These are phyloP conservation scores for Allophyes oxyacanthae DNA, from an alignment of 2,888 invertebrate genomes.

Conservation along the genomic window DNA sequence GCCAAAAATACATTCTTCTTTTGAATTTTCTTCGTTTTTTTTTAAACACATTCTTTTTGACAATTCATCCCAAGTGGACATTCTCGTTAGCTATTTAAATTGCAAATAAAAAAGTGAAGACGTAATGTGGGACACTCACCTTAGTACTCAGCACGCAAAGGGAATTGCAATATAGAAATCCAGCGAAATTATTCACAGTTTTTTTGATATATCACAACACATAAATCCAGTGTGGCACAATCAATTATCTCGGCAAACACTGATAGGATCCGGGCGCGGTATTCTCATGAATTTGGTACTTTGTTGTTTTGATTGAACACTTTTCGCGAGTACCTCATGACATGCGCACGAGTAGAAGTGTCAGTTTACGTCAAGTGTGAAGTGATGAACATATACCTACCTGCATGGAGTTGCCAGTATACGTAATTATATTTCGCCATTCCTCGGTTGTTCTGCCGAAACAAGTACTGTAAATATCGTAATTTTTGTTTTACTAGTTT, in stretches of 20 bases:
- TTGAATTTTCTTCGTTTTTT: slow-evolving; percentile 7
- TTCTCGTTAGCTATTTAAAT: slow-evolving; percentile 9
- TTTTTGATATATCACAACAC: slow-evolving; percentile 43
- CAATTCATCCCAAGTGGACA: slow-evolving; percentile 24
- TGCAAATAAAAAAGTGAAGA: slow-evolving; percentile 51
- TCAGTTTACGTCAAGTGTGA: not conserved
- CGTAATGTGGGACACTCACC: slow-evolving; percentile 57
- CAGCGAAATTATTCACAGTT: slow-evolving; percentile 17
- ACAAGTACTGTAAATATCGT: not conserved
- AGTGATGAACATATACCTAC: slow-evolving; percentile 11
- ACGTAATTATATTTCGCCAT: slow-evolving; percentile 21
- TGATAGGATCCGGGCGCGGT: slow-evolving; percentile 23
- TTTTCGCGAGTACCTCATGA: slow-evolving; percentile 18
- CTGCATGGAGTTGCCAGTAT: slow-evolving; percentile 23
- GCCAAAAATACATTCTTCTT: slow-evolving; percentile 25
- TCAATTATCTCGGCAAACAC: slow-evolving; percentile 23
- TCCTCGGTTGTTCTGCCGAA: not conserved
- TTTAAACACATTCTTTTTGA: not conserved
- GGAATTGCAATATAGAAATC: slow-evolving; percentile 45
- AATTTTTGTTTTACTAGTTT: too few relatives aligned
- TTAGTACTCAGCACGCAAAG: slow-evolving; percentile 32
- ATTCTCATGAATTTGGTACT: slow-evolving; percentile 45
- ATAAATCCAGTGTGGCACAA: slow-evolving; percentile 42
- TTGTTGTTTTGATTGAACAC: slow-evolving; percentile 33
- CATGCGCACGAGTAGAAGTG: slow-evolving; percentile 52